phyloP scores from a whole-genome alignment of 2,113 vertebrate species.

The Polyodon spathula region DNA sequence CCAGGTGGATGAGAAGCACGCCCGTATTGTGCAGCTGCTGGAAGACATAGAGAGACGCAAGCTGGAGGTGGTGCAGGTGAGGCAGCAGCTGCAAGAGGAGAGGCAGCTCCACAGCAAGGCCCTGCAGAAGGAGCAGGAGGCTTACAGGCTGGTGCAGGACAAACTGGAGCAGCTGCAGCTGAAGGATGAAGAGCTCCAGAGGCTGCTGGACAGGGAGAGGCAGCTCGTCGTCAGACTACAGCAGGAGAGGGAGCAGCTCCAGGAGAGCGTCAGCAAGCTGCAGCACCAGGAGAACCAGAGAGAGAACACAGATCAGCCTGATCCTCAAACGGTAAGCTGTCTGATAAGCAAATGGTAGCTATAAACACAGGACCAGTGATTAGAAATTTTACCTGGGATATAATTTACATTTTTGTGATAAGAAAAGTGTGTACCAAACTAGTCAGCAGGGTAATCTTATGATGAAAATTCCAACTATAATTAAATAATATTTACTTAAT shows the following conservation, averaged over 20 bases:
- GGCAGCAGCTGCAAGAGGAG: constrained; percentile 68
- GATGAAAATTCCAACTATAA: too few relatives aligned
- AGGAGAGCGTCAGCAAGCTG: constrained; percentile 57
- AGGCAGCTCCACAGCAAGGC: constrained; percentile 54
- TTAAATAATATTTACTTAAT: too few relatives aligned
- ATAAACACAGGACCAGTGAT: too few relatives aligned
- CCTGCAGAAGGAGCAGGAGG: constrained; percentile 60
- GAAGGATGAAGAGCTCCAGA: constrained; percentile 57
- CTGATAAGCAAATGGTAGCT: too few relatives aligned
- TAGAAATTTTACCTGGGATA: too few relatives aligned
- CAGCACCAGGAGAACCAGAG: constrained; percentile 26
- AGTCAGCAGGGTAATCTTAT: too few relatives aligned
- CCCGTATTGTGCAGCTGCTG: constrained; percentile 68
- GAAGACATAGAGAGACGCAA: constrained; percentile 72
- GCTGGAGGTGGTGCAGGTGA: constrained; percentile 67
- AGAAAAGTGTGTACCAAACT: too few relatives aligned
- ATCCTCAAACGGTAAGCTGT: too few relatives aligned
- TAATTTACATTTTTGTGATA: too few relatives aligned
- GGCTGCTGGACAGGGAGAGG: constrained; percentile 63
- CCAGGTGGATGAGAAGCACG: constrained; percentile 76
- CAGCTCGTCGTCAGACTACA: constrained; percentile 58
- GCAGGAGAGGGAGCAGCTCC: constrained; percentile 61
- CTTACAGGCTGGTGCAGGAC: constrained; percentile 54
- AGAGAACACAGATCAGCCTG: too few relatives aligned
- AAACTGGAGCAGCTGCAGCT: constrained; percentile 56